phyloP scores from a whole-genome alignment of 2,888 invertebrate genomes.

The Heliconius erato region DNA sequence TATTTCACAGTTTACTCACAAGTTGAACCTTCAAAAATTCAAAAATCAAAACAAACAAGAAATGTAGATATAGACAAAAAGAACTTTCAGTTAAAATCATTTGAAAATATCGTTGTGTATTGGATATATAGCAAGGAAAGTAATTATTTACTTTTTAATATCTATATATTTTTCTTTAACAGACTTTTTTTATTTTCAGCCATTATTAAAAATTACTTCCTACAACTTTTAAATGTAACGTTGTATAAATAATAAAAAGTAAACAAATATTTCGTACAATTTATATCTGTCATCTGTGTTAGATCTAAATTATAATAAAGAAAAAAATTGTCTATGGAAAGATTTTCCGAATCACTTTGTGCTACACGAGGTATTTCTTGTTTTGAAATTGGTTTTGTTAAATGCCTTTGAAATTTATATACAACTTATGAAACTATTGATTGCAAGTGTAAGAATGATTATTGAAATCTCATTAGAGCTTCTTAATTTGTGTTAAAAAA shows the following conservation, averaged over 20 bases:
- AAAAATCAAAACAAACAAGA: conserved; percentile 1
- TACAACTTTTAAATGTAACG: not conserved
- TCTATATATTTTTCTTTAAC: not conserved
- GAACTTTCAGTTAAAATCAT: not conserved
- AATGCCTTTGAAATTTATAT: not conserved
- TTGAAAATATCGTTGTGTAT: not conserved
- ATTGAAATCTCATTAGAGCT: conserved; percentile 39
- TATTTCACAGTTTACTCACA: not conserved
- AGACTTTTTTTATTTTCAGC: not conserved
- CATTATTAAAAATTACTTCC: not conserved
- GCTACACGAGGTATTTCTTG: conserved; percentile 64
- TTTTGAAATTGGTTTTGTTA: conserved; percentile 56
- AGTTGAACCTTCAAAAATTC: not conserved
- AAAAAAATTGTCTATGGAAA: conserved; percentile 38
- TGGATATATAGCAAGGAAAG: not conserved
- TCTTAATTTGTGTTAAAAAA: conserved; percentile 27
- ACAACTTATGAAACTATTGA: conserved; percentile 17
- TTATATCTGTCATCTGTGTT: conserved; percentile 15
- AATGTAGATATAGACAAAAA: conserved; percentile 2
- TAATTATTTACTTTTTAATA: not conserved
- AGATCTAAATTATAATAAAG: not conserved
- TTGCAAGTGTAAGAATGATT: conserved; percentile 1
- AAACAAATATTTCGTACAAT: not conserved
- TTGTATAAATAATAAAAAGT: not conserved
- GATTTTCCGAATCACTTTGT: conserved; percentile 52